Percentiles rank a stretch among this genome's conserved stretches.
phyloP scores from a whole-genome alignment of 2,113 vertebrate species.

The Corythoichthys haematopterus region DNA sequence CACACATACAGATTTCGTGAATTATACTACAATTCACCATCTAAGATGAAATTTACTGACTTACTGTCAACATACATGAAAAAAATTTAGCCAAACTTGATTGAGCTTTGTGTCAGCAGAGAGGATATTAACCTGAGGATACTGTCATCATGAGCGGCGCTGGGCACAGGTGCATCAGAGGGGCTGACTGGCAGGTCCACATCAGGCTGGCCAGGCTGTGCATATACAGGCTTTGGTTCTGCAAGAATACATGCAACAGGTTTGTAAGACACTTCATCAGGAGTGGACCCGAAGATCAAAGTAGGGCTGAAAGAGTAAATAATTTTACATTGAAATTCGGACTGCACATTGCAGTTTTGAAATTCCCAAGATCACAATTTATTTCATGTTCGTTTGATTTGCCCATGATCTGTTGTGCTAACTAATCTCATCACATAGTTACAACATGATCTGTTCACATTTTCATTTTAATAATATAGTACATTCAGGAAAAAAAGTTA shows the following conservation, averaged over 20 bases:
- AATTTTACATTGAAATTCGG: too few species aligned
- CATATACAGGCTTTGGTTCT: constrained; percentile 98
- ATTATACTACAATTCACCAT: background rate
- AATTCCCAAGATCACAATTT: too few species aligned
- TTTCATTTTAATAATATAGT: too few species aligned
- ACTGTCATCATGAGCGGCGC: constrained; percentile 87
- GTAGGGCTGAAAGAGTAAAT: too few species aligned
- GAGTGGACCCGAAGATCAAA: too few species aligned
- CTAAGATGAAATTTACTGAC: background rate
- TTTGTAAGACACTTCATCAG: too few species aligned
- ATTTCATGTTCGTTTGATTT: too few species aligned
- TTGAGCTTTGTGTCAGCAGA: background rate
- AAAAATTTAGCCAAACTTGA: background rate
- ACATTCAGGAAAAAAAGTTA: too few species aligned
- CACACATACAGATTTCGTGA: background rate
- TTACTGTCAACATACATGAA: background rate
- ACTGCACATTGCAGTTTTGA: too few species aligned
- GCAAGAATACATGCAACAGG: constrained; percentile 30
- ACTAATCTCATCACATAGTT: too few species aligned
- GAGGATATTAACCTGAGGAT: constrained; percentile 81
- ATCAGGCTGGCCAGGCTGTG: constrained; percentile 94
- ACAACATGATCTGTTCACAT: too few species aligned
- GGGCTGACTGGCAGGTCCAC: constrained; percentile 97
- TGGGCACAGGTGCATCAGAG: constrained; percentile 89
- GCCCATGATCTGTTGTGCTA: too few species aligned